Evolutionary conservation across 2,113 vertebrate genomes (phyloP), one percentile per base, ranked within the genome.

Genomic region (Nettapus auritus): DNA sequence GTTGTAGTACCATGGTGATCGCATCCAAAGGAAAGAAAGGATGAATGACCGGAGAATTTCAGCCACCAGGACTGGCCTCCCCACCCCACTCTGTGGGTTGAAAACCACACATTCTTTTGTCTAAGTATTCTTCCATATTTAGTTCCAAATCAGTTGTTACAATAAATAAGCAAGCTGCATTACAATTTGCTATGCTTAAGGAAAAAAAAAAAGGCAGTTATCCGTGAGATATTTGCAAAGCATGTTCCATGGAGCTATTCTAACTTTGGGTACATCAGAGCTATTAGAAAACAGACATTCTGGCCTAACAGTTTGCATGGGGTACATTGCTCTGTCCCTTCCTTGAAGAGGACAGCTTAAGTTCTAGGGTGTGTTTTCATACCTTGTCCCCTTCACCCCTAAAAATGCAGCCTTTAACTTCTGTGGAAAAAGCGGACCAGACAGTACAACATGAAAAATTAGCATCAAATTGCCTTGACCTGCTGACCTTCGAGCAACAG

Each of bases 381-480:
- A 50, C 28, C 25, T 86, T 55, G 18, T 46, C 81, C 31, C 14
- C 22, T 78, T 87, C 56, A 48, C 34, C 55, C 55, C 25, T 5
- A 4, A 62, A 34, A 31, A 50, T 48, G n/a, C 42, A 13, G 5
- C 40, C 6, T 40, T 48, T 5, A 33, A 69, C 12, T 60, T 11
- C 52, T 13, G 29, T 34, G 42, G 38, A 60, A 64, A n/a, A 52
- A 28, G 18, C 4, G 1, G 8, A 44, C 48, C 20, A 81, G 60
- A 34, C 69, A 81, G 38, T 31, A 33, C 31, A 11, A 16, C 50
- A 3, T 22, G 29, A 26, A 60, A 29, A 46, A 53, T 48, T 48
- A 38, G 20, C 36, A 42, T 1, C 44, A 55, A 60, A 2, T 20
- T 48, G 29, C 42, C 15, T 52, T 3, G 7, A 2, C 1, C 3